These are phyloP conservation scores for Chelmon rostratus DNA, from an alignment of 2,797 vertebrate species.

Conservation along the genomic window DNA sequence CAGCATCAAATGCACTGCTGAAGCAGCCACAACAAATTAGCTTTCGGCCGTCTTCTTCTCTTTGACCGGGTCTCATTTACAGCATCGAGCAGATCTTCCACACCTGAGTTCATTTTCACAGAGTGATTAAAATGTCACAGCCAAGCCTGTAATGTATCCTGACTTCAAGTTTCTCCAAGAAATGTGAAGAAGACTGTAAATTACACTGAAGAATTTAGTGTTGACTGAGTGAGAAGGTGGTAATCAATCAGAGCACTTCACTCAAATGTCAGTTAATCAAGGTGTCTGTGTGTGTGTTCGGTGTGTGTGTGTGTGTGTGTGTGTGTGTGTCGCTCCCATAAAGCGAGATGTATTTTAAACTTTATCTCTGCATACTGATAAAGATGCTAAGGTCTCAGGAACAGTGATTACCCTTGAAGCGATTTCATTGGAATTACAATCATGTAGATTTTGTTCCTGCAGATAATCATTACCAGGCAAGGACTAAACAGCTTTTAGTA, in stretches of 20 bases:
- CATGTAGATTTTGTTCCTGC: constrained; percentile 37
- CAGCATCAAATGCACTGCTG: constrained; percentile 1
- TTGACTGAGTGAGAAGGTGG: constrained; percentile 51
- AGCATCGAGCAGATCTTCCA: constrained; percentile 64
- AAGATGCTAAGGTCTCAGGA: constrained; percentile 16
- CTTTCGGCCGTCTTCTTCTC: constrained; percentile 31
- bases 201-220: constrained; percentile 65
- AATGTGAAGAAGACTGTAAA: constrained; percentile 70
- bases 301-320: constrained; percentile 6
- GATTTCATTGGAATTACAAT: constrained; percentile 17
- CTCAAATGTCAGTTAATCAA: constrained; percentile 71
- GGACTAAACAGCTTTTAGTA: constrained; percentile 30
- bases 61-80: constrained; percentile 55
- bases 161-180: constrained; percentile 74
- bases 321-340: not conserved
- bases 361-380: constrained; percentile 22
- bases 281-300: constrained; percentile 11
- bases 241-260: constrained; percentile 76
- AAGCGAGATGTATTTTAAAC: constrained; percentile 37
- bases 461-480: constrained; percentile 43
- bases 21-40: constrained; percentile 50
- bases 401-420: constrained; percentile 17
- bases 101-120: constrained; percentile 65
- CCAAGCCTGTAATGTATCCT: constrained; percentile 70
- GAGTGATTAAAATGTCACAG: constrained; percentile 84